Conservation (phyloP, 2,797 vertebrate species). For the Passerculus sandwichensis region DNA sequence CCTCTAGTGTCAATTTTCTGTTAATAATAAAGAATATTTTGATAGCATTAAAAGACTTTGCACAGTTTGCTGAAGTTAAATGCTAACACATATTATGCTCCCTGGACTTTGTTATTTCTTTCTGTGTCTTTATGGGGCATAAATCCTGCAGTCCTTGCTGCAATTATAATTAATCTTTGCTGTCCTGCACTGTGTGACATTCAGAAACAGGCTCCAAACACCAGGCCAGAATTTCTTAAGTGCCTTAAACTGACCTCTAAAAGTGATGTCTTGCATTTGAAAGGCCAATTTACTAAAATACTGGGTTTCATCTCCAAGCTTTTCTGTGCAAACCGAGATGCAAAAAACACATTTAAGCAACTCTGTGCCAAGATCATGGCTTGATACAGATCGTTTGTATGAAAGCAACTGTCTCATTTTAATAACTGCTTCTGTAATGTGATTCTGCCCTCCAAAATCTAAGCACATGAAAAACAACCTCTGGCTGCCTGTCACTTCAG, state of each 20-base stretch:
- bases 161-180: background rate
- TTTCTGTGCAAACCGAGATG: background rate
- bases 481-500: background rate
- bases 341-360: background rate
- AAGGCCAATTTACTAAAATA: background rate
- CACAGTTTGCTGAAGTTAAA: constrained; percentile 3
- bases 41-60: background rate
- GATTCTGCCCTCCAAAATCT: background rate
- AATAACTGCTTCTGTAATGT: background rate
- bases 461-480: background rate
- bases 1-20: constrained; percentile 34
- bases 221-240: background rate
- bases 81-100: background rate
- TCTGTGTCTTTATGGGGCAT: background rate
- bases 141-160: background rate
- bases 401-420: background rate
- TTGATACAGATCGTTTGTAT: background rate
- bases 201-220: background rate
- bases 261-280: background rate
- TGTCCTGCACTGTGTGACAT: background rate
- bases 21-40: constrained; percentile 2
- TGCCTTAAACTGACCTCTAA: background rate
- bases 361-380: background rate
- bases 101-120: background rate
- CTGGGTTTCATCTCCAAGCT: background rate